phyloP scores from a whole-genome alignment of 2,113 vertebrate genomes.

The Nettapus auritus region DNA sequence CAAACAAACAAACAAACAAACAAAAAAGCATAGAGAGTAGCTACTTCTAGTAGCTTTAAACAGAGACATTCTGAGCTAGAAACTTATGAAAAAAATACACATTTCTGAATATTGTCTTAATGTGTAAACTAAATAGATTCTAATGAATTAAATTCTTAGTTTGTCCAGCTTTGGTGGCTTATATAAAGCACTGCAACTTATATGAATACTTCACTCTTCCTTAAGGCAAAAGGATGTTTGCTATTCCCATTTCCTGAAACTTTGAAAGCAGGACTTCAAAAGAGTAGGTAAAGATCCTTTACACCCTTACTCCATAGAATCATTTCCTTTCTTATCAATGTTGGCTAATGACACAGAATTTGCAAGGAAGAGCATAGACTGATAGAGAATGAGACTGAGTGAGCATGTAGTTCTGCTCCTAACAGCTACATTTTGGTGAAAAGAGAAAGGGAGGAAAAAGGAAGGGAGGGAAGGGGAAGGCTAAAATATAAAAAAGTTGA shows the following conservation, averaged over 20 bases:
- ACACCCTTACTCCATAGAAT: background rate
- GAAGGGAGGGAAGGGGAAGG: background rate
- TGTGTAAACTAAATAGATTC: background rate
- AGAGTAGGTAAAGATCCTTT: background rate
- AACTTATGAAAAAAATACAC: background rate
- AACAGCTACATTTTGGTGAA: background rate
- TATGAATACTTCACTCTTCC: background rate
- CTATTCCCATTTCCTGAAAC: background rate
- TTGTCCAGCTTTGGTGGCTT: background rate
- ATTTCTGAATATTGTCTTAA: background rate
- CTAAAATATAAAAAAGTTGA: background rate
- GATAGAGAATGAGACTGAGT: background rate
- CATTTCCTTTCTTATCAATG: background rate
- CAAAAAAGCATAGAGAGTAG: background rate
- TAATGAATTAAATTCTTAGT: background rate
- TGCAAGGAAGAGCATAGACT: background rate
- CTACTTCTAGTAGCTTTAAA: background rate
- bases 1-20: too few species aligned
- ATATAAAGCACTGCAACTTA: background rate
- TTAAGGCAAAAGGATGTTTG: background rate
- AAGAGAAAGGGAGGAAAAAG: background rate
- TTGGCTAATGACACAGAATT: background rate
- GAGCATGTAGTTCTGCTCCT: background rate
- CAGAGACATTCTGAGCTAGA: background rate
- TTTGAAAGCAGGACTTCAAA: background rate